Base-by-base conservation (phyloP, 2,113 vertebrate genomes). In the Trematocara nigrifrons region DNA sequence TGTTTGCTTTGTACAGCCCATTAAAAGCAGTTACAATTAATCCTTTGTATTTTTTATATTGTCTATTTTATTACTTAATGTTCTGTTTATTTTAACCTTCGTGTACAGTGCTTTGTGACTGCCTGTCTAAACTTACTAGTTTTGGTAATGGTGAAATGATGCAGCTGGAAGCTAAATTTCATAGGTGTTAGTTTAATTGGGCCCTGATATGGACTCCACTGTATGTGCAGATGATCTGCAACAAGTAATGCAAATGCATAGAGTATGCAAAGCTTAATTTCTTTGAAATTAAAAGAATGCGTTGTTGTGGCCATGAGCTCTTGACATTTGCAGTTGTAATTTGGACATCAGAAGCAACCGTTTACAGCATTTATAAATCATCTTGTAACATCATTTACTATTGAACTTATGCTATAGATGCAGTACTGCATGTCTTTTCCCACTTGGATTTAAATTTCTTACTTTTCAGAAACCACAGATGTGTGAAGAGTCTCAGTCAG, bases 401-500 rank as follows among this genome's bases (percentile, higher is more conserved):
- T 29, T 49, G 26, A 49, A 31, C 29, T 51, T 6, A 31, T 49
- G 45, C 71, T 76, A 11, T 12, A 49, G 2, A 47, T 49, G 15
- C 16, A 49, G 71, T 76, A 76, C 26, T 76, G 26, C 9, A 51
- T 49, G 10, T 12, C 13, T 51, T 49, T 76, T 16, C 71, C 6
- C 26, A 49, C 45, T 76, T 16, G 6, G 26, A 6, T 11, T 33
- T n/a, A 3, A 26, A 10, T 84, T 3, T 56, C 53, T 82, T 54
- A 52, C 16, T 56, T 90, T 76, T 29, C 51, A 96, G 95, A 87
- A 76, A 79, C 3, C 79, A 33, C 47, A 26, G 9, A 69, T 35
- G 26, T 80, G 81, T 15, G 40, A 61, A 20, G 86, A 80, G 4
- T 45, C 54, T 22, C 80, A 86, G 20, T 8, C 26, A 10, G 26